phyloP scores from a whole-genome alignment of 1,140 invertebrate genomes.

The Centruroides vittatus region DNA sequence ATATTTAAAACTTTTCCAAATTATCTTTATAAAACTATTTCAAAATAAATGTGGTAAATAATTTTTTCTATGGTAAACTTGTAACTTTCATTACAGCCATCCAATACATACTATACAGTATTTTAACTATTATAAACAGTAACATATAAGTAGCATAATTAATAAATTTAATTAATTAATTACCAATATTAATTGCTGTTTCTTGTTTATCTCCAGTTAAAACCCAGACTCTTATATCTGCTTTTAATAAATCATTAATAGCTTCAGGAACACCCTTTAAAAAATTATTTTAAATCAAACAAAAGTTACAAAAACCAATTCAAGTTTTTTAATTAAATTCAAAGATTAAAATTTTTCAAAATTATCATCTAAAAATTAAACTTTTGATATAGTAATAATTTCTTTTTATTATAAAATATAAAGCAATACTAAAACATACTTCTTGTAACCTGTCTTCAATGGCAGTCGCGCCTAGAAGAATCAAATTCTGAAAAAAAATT shows the following conservation, averaged over 20 bases:
- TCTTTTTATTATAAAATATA: not conserved
- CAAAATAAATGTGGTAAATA: no score
- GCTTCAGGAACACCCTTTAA: conserved; percentile 64
- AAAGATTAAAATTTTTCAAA: not conserved
- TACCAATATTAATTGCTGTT: conserved; percentile 94
- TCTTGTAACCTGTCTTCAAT: conserved; percentile 96
- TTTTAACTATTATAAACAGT: no score
- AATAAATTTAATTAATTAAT: not conserved
- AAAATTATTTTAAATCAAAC: conserved; percentile 4
- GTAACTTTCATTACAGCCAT: no score
- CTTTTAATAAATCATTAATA: conserved; percentile 72
- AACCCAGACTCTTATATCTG: conserved; percentile 87
- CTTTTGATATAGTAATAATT: not conserved
- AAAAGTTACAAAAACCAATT: not conserved
- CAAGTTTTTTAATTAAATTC: not conserved
- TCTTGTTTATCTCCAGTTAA: conserved; percentile 98
- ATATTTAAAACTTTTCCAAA: no score
- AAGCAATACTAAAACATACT: conserved; percentile 20
- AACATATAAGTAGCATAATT: not conserved
- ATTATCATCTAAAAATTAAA: not conserved
- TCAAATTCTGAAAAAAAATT: conserved; percentile 40
- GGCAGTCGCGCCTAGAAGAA: conserved; percentile 76
- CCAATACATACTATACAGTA: no score
- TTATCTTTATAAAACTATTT: no score
- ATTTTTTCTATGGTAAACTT: no score